Evolutionary conservation across 2,113 vertebrate species (phyloP).

Genomic region (Gracilinanus agilis): DNA sequence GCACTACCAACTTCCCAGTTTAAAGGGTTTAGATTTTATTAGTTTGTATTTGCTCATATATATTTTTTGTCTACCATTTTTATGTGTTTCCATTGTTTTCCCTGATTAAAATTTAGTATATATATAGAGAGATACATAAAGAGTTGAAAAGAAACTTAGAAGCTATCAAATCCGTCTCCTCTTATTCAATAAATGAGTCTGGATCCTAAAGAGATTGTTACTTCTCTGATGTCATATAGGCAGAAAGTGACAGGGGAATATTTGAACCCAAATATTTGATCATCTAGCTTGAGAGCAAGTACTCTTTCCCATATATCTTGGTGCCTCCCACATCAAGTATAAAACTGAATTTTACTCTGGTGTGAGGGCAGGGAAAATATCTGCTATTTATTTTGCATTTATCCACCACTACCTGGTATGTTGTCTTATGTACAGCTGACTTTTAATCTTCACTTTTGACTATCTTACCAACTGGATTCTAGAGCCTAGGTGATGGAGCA

Average conservation of each 20-base stretch:
- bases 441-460: neutral
- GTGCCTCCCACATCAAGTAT: neutral
- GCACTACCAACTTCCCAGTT: neutral
- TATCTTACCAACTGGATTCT: neutral
- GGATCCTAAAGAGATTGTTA: neutral
- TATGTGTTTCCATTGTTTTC: neutral
- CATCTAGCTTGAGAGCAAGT: neutral
- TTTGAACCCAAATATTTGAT: conserved; percentile 10
- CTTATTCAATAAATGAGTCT: conserved; percentile 9
- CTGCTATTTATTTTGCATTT: neutral
- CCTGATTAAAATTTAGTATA: neutral
- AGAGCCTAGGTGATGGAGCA: neutral
- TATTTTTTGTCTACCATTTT: neutral
- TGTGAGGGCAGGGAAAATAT: neutral
- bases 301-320: neutral
- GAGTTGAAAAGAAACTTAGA: neutral
- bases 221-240: neutral
- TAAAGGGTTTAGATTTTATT: neutral
- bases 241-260: neutral
- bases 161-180: neutral
- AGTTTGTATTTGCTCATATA: neutral
- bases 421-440: too few relatives aligned
- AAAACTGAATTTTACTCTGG: neutral
- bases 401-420: neutral
- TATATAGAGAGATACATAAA: neutral